Evolutionary conservation across 2,888 invertebrate genomes (phyloP).

Genomic region (Creontiades dilutus): DNA sequence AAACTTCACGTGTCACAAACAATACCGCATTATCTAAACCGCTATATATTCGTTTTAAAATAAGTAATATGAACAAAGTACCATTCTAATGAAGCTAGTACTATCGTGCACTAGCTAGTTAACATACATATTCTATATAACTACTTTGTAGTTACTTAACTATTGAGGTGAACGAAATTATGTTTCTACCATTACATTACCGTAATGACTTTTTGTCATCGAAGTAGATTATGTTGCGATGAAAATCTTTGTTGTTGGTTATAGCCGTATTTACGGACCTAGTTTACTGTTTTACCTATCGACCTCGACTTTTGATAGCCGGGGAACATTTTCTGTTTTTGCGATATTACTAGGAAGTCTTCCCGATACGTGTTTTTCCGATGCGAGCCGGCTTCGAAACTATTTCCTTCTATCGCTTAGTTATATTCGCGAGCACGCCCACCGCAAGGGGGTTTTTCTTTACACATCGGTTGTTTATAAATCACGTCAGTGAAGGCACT

Average conservation of each 20-base stretch:
- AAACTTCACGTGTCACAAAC: too few species aligned
- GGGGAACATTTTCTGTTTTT: background rate
- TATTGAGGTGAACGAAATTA: background rate
- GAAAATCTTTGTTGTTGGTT: background rate
- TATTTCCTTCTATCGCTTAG: background rate
- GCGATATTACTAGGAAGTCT: background rate
- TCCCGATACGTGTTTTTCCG: background rate
- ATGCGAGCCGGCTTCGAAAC: background rate
- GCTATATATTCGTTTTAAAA: too few species aligned
- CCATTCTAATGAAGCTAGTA: too few species aligned
- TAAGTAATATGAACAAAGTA: too few species aligned
- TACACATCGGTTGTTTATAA: too few species aligned
- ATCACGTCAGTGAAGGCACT: too few species aligned
- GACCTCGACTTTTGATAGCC: background rate
- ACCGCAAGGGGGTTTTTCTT: background rate
- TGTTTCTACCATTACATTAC: background rate
- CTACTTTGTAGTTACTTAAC: too few species aligned
- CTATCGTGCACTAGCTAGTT: too few species aligned
- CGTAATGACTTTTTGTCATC: background rate
- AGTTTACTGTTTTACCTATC: background rate
- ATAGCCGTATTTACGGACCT: background rate
- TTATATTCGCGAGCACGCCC: background rate
- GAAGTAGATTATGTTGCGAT: background rate
- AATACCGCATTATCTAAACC: too few species aligned
- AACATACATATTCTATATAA: too few species aligned